A percentile compares a stretch with the other conserved stretches of the same genome.
phyloP scores from a whole-genome alignment of 2,113 vertebrate genomes.

The Delphinapterus leucas region DNA sequence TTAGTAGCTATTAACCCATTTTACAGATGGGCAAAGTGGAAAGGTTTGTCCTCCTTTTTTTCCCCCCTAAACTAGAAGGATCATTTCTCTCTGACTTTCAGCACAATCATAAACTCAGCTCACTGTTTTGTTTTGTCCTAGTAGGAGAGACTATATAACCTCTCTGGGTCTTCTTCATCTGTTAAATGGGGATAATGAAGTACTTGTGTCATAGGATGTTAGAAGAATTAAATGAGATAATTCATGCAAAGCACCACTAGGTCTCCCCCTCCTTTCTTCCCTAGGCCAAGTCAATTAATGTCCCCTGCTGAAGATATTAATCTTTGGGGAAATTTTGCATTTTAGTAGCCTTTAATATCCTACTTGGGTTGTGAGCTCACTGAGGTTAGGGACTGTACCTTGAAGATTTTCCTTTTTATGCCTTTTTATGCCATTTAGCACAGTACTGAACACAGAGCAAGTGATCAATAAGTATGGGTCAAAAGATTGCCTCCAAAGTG shows the following conservation, averaged over 20 bases:
- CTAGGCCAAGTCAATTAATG: not conserved
- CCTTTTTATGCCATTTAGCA: not conserved
- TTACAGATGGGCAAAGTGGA: not conserved
- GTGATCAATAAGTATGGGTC: not conserved
- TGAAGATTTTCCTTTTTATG: not conserved
- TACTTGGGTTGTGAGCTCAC: not conserved
- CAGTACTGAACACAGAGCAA: not conserved
- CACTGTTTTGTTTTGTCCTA: not conserved
- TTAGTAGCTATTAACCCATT: not conserved
- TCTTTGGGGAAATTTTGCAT: not conserved
- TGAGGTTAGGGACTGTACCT: not conserved
- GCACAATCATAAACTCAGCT: not conserved
- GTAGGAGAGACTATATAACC: not conserved
- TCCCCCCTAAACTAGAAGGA: not conserved
- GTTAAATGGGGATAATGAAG: not conserved
- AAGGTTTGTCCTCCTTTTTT: not conserved
- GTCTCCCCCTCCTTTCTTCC: not conserved
- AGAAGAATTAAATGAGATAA: not conserved
- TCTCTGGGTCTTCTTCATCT: not conserved
- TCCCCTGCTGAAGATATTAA: not conserved
- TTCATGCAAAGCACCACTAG: not conserved
- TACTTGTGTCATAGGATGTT: not conserved
- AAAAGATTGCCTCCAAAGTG: not conserved
- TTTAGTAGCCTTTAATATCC: not conserved
- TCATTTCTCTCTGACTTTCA: not conserved